Conservation (phyloP, 2,888 invertebrate genomes). For the Conus canariensis region DNA sequence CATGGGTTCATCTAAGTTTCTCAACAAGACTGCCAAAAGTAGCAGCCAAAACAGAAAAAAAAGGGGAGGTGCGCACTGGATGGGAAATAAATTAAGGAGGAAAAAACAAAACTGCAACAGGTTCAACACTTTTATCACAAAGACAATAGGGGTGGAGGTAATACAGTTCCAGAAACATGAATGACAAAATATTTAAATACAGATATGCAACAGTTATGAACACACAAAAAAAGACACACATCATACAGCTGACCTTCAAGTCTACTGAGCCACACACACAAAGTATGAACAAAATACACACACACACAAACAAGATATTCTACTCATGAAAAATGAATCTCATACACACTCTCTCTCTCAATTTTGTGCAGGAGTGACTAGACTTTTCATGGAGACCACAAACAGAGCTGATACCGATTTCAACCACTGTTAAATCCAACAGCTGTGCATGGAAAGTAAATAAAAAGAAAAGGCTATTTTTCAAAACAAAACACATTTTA, state of each 20-base stretch:
- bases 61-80: background rate
- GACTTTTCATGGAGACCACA: background rate
- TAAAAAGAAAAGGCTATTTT: background rate
- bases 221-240: background rate
- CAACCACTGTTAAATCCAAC: background rate
- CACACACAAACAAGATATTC: background rate
- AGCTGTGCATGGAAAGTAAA: background rate
- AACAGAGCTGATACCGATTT: background rate
- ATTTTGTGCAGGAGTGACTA: background rate
- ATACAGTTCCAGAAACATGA: slow-evolving; percentile 26
- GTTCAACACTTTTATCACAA: slow-evolving; percentile 40
- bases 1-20: background rate
- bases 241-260: too few relatives aligned
- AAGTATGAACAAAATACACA: background rate
- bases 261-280: background rate
- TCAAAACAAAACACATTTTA: too few relatives aligned
- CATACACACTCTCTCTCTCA: background rate
- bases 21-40: slow-evolving; percentile 32
- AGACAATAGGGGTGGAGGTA: slow-evolving; percentile 5
- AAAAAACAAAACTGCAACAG: background rate
- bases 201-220: slow-evolving; percentile 1
- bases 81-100: background rate
- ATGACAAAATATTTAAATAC: slow-evolving; percentile 23
- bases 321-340: background rate
- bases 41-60: background rate